Percentiles rank a stretch among this genome's conserved stretches.
These are phyloP conservation scores for Bufotes viridis DNA, from an alignment of 2,797 vertebrate species.

Conservation along the genomic window DNA sequence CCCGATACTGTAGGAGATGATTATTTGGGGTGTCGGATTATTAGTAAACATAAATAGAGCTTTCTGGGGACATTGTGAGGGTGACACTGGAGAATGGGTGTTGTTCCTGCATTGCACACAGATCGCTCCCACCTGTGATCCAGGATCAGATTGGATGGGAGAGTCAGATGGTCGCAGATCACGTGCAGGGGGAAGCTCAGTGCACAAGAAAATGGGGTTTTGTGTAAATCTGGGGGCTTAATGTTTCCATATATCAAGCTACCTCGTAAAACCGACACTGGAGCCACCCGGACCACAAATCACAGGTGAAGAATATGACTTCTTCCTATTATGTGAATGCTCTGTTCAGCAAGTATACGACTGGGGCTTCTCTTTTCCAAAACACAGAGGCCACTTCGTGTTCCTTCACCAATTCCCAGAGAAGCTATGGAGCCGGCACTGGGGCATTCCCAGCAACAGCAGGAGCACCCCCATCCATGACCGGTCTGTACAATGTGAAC, in stretches of 20 bases:
- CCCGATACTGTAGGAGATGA: not conserved
- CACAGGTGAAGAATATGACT: constrained; percentile 95
- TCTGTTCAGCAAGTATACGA: constrained; percentile 92
- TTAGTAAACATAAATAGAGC: not conserved
- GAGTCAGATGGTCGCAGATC: constrained; percentile 80
- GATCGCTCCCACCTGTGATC: constrained; percentile 78
- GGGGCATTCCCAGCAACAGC: constrained; percentile 77
- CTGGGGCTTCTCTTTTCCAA: constrained; percentile 85
- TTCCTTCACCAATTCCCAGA: constrained; percentile 82
- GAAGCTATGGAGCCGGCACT: constrained; percentile 81
- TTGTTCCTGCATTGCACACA: constrained; percentile 67
- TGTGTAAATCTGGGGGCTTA: constrained; percentile 97
- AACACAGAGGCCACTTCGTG: constrained; percentile 85
- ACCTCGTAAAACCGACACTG: constrained; percentile 98
- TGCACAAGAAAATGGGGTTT: constrained; percentile 93
- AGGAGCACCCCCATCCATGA: constrained; percentile 67
- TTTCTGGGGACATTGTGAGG: not conserved
- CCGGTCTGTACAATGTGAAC: constrained; percentile 87
- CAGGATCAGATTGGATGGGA: constrained; percentile 82
- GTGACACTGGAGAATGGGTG: constrained; percentile 21
- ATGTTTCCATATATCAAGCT: constrained; percentile 97
- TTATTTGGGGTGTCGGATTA: not conserved
- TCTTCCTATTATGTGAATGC: constrained; percentile 94
- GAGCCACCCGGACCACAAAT: constrained; percentile 97
- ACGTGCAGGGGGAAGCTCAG: constrained; percentile 85